Conservation (phyloP, 2,113 vertebrate genomes). For the Python bivittatus region DNA sequence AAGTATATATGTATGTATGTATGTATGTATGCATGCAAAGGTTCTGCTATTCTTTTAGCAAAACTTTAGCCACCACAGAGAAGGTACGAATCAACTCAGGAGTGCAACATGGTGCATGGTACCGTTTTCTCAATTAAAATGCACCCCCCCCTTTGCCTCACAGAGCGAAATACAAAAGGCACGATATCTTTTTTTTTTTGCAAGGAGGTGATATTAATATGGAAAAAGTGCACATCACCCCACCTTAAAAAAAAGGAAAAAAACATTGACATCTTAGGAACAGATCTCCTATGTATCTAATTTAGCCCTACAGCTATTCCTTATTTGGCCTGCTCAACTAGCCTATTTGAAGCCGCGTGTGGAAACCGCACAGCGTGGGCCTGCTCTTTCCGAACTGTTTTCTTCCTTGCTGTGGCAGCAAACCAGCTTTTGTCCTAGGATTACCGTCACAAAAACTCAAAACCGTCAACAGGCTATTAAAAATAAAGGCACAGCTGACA, state of each 20-base stretch:
- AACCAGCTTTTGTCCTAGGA: no score
- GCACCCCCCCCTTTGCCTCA: not conserved
- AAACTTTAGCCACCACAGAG: not conserved
- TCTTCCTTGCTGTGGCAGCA: not conserved
- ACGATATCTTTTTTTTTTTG: not conserved
- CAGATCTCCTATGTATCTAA: not conserved
- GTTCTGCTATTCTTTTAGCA: not conserved
- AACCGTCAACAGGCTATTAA: not conserved
- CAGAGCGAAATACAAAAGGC: not conserved
- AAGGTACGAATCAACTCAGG: not conserved
- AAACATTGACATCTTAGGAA: not conserved
- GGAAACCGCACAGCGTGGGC: not conserved
- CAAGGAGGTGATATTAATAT: not conserved
- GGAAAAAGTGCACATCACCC: not conserved
- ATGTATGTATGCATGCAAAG: no score
- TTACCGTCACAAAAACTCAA: not conserved
- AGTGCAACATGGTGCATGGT: not conserved
- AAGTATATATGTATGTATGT: no score
- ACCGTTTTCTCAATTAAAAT: not conserved
- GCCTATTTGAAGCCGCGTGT: not conserved
- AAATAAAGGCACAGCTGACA: not conserved
- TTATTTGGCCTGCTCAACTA: not conserved
- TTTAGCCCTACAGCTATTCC: not conserved
- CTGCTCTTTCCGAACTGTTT: not conserved
- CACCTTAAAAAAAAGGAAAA: not conserved